These are phyloP conservation scores for Machaerirhynchus nigripectus DNA, from an alignment of 2,113 vertebrate genomes.

Conservation along the genomic window DNA sequence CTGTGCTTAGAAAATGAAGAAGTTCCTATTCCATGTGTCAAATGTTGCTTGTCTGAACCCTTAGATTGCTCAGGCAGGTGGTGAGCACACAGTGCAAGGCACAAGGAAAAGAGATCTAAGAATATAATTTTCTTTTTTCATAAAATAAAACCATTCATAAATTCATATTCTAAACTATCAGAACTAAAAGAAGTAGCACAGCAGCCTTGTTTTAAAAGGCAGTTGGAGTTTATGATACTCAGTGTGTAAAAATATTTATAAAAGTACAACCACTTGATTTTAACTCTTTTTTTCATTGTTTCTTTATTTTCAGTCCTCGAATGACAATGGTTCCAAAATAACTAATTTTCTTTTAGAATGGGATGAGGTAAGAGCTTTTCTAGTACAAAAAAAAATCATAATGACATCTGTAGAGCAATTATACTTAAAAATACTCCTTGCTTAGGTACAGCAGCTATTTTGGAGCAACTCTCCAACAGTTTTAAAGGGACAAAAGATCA, in stretches of 20 bases:
- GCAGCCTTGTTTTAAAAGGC: not conserved
- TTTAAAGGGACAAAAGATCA: not conserved
- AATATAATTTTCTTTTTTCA: not conserved
- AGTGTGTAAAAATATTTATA: not conserved
- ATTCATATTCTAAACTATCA: not conserved
- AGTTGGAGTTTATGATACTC: not conserved
- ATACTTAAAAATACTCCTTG: slow-evolving; percentile 28
- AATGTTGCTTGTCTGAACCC: not conserved
- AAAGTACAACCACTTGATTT: not conserved
- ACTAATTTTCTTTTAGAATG: slow-evolving; percentile 80
- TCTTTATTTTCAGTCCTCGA: slow-evolving; percentile 71
- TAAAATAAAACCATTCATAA: not conserved
- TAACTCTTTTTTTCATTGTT: slow-evolving; percentile 3
- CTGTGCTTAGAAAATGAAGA: not conserved
- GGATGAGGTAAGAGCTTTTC: slow-evolving; percentile 77
- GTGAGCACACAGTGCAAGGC: not conserved
- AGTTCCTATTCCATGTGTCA: not conserved
- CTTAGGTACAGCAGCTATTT: not conserved
- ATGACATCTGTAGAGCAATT: slow-evolving; percentile 28
- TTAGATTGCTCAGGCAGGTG: not conserved
- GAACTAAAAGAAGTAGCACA: not conserved
- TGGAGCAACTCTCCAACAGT: not conserved
- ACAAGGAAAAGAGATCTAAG: not conserved
- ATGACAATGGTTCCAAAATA: slow-evolving; percentile 82
- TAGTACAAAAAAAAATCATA: not conserved